Percentiles rank a stretch among this genome's conserved stretches.
phyloP scores from a whole-genome alignment of 2,888 invertebrate species.

The Magallana nippona region DNA sequence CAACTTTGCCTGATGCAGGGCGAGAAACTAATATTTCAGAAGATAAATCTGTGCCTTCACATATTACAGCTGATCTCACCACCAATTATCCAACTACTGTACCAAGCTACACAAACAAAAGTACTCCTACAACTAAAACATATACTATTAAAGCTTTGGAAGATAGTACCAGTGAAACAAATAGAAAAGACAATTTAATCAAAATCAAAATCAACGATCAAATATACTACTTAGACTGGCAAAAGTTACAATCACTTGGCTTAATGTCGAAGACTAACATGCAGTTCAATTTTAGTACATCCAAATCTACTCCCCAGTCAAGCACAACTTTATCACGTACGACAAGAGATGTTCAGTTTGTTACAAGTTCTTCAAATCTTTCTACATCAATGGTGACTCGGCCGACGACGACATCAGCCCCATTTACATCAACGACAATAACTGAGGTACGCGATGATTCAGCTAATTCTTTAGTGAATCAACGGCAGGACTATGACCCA shows the following conservation, averaged over 20 bases:
- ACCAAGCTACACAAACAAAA: neutral
- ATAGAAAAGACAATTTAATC: slow-evolving; percentile 3
- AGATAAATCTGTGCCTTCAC: neutral
- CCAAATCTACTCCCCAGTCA: neutral
- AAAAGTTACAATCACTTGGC: neutral
- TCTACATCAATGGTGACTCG: neutral
- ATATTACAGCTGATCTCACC: too few species aligned
- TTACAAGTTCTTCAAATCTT: neutral
- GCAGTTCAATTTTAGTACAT: neutral
- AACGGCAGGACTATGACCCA: neutral
- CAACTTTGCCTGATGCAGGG: neutral
- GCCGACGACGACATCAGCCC: neutral
- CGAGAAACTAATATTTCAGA: neutral
- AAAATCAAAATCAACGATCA: slow-evolving; percentile 19
- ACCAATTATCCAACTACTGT: neutral
- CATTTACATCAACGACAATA: neutral
- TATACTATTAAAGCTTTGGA: slow-evolving; percentile 2
- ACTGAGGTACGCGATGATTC: too few species aligned
- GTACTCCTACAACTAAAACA: neutral
- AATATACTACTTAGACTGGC: slow-evolving; percentile 9
- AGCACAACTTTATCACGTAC: neutral
- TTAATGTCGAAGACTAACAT: neutral
- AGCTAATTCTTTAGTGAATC: too few species aligned
- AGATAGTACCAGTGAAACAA: neutral
- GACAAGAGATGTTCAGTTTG: neutral